Evolutionary conservation across 2,113 vertebrate species (phyloP).

Genomic region (Brachyhypopomus occidentalis): DNA sequence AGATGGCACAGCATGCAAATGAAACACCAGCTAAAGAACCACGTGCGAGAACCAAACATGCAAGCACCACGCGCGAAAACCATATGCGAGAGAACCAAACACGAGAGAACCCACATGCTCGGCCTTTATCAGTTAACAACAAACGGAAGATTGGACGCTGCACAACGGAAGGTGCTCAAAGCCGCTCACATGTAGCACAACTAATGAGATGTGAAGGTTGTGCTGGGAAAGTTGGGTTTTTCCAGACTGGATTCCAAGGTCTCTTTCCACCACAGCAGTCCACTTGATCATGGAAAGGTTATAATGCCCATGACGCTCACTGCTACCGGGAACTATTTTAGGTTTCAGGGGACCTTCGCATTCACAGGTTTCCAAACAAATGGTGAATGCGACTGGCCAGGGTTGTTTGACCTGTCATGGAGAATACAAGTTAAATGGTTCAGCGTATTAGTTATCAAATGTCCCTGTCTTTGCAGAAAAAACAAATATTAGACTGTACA

Average conservation of each 20-base stretch:
- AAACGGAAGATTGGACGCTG: conserved; percentile 7
- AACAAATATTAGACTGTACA: background rate
- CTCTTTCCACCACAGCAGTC: conserved; percentile 70
- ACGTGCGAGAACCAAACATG: background rate
- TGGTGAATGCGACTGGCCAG: background rate
- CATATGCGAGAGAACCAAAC: background rate
- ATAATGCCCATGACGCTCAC: conserved; percentile 65
- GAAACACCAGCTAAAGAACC: no score
- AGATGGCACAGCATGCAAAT: background rate
- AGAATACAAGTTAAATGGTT: background rate
- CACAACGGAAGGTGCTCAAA: conserved; percentile 8
- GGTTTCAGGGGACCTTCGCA: conserved; percentile 40
- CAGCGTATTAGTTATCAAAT: background rate
- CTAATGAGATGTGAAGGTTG: conserved; percentile 64
- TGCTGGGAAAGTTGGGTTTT: conserved; percentile 66
- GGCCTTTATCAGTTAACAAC: background rate
- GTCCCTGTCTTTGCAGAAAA: background rate
- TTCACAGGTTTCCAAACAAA: conserved; percentile 42
- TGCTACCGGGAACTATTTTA: conserved; percentile 62
- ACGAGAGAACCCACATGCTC: background rate
- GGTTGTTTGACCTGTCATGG: conserved; percentile 4
- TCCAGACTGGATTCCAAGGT: conserved; percentile 65
- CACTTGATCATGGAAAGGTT: conserved; percentile 70
- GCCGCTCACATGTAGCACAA: conserved; percentile 55
- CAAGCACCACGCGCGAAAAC: background rate